Conservation (phyloP, 2,888 invertebrate genomes). For the Troides aeacus region DNA sequence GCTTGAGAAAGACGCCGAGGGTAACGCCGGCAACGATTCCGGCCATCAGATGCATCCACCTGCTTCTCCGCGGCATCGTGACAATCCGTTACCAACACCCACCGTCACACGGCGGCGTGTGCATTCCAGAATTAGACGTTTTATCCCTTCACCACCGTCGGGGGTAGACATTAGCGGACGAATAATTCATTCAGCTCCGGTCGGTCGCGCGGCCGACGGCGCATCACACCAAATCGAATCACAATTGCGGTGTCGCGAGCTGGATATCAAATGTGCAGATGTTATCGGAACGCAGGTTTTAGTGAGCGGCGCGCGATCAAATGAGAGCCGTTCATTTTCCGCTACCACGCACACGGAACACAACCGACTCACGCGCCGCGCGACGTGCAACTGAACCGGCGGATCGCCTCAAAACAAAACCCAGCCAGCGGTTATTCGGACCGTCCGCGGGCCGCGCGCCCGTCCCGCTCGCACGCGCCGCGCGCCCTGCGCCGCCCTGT, state of each 20-base stretch:
- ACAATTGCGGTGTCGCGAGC: conserved; percentile 66
- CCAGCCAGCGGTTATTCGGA: conserved; percentile 69
- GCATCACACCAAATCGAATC: conserved; percentile 59
- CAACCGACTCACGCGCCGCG: conserved; percentile 62
- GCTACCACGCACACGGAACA: conserved; percentile 33
- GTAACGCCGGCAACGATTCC: conserved; percentile 80
- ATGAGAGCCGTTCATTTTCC: conserved; percentile 65
- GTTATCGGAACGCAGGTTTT: conserved; percentile 63
- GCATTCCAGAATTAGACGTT: conserved; percentile 75
- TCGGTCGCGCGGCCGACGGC: conserved; percentile 68
- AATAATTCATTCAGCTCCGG: conserved; percentile 57
- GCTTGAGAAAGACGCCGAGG: conserved; percentile 77
- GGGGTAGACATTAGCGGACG: conserved; percentile 70
- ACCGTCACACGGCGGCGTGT: conserved; percentile 67
- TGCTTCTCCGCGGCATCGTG: conserved; percentile 74
- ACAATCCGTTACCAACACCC: conserved; percentile 61
- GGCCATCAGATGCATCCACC: conserved; percentile 76
- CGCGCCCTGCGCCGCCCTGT: conserved; percentile 40
- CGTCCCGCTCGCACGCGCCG: conserved; percentile 41
- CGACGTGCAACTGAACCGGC: conserved; percentile 58
- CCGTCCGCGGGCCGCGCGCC: conserved; percentile 43
- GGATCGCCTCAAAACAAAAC: conserved; percentile 66
- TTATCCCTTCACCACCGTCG: conserved; percentile 72
- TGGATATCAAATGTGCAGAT: conserved; percentile 73
- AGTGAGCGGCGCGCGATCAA: conserved; percentile 63